Base-by-base conservation (phyloP, 1,140 invertebrate genomes). In the Phocides pigmalion region DNA sequence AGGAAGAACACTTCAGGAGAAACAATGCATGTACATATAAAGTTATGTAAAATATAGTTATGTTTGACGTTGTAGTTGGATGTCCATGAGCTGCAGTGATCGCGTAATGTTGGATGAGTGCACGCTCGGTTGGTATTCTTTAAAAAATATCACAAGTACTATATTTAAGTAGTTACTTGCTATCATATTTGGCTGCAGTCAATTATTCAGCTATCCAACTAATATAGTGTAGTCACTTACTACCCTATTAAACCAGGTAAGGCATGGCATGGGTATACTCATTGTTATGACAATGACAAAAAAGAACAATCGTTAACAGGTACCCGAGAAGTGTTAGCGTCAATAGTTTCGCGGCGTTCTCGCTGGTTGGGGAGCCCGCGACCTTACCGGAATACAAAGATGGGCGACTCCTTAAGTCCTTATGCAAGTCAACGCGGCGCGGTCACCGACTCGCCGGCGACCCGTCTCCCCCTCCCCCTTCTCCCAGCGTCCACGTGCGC, bases 311-410 rank as follows among this genome's bases (percentile, higher is more conserved):
- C 70, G 77, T 79, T 79, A 75, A 68, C 68, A 74, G 61, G 66
- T 77, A 76, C 58, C 62, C 56, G 50, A 39, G 50, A 39, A 54
- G 70, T 73, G 74, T 69, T 73, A 76, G 68, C 74, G 73, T 80
- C 75, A 83, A 83, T 82, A 86, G 81, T 81, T 84, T 81, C 74
- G 78, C 77, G 69, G 74, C 73, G 72, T 84, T 79, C 76, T 72
- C 64, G 75, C 64, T 79, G 75, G 74, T 78, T 80, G 78, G 77
- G 75, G 74, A 80, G 72, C 66, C 73, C 74, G 68, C 69, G 69
- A 78, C 80, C 73, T 79, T 79, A 79, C 72, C 66, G 56, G 84
- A 82, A 87, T 87, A 89, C 76, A 85, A 87, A 87, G 73, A 66
- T 71, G 50, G 61, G 62, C 68, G 74, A 72, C 75, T 80, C 74